Evolutionary conservation across 2,888 invertebrate genomes (phyloP).

Genomic region (Lomographa bimaculata): DNA sequence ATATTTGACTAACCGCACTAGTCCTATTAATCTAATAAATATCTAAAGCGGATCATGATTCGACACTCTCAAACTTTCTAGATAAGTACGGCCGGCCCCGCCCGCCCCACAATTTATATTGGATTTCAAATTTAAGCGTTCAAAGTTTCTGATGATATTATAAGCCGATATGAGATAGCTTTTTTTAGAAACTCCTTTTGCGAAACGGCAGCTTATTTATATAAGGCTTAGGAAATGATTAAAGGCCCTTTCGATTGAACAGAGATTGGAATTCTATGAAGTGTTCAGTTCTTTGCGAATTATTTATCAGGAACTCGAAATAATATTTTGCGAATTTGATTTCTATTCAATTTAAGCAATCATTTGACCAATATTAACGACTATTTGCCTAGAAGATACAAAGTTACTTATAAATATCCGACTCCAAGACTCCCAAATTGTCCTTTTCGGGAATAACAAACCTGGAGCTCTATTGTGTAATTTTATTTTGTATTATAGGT

Average conservation of each 20-base stretch:
- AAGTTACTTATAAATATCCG: no score
- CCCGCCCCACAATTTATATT: slow-evolving; percentile 57
- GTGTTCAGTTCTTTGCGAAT: slow-evolving; percentile 2
- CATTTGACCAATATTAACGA: no score
- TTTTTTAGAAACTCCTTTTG: slow-evolving; percentile 35
- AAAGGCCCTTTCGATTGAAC: slow-evolving; percentile 4
- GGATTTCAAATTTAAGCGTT: slow-evolving; percentile 59
- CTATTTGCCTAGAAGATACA: no score
- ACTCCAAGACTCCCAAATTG: no score
- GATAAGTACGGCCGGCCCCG: slow-evolving; percentile 48
- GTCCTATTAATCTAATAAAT: slow-evolving; percentile 43
- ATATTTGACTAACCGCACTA: slow-evolving; percentile 16
- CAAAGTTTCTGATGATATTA: slow-evolving; percentile 52
- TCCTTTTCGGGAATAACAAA: no score
- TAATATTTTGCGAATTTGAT: no score
- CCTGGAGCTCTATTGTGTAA: no score
- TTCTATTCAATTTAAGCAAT: no score
- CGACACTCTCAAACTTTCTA: slow-evolving; percentile 48
- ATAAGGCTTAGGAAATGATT: slow-evolving; percentile 14
- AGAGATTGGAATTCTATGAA: slow-evolving; percentile 13
- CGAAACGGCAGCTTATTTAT: slow-evolving; percentile 14
- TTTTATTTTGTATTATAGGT: no score
- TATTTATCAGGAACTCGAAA: no score
- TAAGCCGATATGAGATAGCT: slow-evolving; percentile 50
- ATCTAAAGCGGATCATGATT: slow-evolving; percentile 47